Percentiles rank a stretch among this genome's conserved stretches.
These are phyloP conservation scores for Piprites chloris DNA, from an alignment of 2,113 vertebrate species.

Conservation along the genomic window DNA sequence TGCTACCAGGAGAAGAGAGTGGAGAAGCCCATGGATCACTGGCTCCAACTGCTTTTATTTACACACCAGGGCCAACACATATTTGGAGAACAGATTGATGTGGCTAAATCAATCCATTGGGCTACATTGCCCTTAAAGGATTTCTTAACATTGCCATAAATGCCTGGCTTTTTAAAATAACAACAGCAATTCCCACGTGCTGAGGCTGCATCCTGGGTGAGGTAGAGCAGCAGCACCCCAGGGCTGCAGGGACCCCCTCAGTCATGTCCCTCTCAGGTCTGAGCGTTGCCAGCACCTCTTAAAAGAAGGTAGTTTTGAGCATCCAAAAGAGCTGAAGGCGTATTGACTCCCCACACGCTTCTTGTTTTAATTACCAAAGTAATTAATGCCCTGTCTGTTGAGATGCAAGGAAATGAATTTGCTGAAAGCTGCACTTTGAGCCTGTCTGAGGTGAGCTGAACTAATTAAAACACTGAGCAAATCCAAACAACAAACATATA, in stretches of 20 bases:
- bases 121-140: neutral
- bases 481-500: slow-evolving; percentile 5
- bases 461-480: neutral
- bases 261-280: neutral
- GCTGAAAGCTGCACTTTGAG: neutral
- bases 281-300: neutral
- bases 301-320: neutral
- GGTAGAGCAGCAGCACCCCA: neutral
- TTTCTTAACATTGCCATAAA: neutral
- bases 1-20: neutral
- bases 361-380: slow-evolving; percentile 12
- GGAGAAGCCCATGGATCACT: neutral
- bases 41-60: neutral
- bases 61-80: neutral
- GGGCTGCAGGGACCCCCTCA: neutral
- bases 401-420: neutral
- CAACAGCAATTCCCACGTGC: accelerated
- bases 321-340: neutral
- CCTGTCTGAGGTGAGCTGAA: neutral
- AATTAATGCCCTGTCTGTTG: neutral
- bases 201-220: neutral
- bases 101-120: neutral
- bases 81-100: neutral
- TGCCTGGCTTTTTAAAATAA: neutral
- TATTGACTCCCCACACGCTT: neutral